Conservation (phyloP, 2,797 vertebrate genomes). For the Silurus aristotelis region DNA sequence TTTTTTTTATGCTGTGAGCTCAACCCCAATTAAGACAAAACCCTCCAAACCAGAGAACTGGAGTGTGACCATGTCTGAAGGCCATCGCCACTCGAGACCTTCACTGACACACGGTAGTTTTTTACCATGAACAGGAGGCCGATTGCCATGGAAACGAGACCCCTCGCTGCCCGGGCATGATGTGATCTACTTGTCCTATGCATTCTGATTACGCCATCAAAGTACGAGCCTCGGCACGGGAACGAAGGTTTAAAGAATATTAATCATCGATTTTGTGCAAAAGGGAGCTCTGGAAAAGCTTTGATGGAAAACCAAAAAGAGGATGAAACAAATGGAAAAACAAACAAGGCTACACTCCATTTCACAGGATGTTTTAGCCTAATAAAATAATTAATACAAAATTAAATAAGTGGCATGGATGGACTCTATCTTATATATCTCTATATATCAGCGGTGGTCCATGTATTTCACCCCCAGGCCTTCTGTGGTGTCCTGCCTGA, state of each 20-base stretch:
- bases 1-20: neutral
- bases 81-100: constrained; percentile 1
- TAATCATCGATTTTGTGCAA: neutral
- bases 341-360: neutral
- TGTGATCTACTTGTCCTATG: constrained; percentile 15
- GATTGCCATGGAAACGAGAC: constrained; percentile 39
- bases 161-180: neutral
- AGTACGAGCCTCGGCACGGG: constrained; percentile 17
- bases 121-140: neutral
- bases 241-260: constrained; percentile 15
- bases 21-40: neutral
- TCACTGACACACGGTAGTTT: neutral
- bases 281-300: neutral
- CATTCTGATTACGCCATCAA: constrained; percentile 37
- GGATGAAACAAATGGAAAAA: neutral
- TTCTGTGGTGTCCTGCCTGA: too few relatives aligned
- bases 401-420: neutral
- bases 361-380: neutral
- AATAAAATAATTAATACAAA: neutral
- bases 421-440: neutral
- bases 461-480: too few relatives aligned
- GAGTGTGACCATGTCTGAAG: constrained; percentile 12
- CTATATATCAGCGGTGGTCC: too few relatives aligned
- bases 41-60: neutral
- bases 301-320: too few relatives aligned